Evolutionary conservation across 2,797 vertebrate genomes (phyloP).

Genomic region (Pygocentrus nattereri): DNA sequence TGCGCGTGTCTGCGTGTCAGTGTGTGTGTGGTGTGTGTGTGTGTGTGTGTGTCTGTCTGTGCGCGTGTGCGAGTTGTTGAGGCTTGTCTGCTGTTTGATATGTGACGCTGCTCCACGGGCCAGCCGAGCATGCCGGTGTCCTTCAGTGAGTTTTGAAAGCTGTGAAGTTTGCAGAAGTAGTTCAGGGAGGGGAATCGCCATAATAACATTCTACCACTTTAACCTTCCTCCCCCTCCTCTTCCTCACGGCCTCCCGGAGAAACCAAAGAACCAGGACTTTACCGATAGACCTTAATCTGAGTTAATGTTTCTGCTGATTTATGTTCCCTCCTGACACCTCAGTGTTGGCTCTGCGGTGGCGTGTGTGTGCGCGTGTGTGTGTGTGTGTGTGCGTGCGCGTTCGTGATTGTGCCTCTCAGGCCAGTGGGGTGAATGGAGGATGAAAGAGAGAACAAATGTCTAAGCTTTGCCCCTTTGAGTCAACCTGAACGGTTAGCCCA

Average conservation of each 20-base stretch:
- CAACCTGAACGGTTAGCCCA: constrained; percentile 42
- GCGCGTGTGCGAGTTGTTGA: constrained; percentile 30
- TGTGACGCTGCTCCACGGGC: constrained; percentile 46
- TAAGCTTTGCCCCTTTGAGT: constrained; percentile 5
- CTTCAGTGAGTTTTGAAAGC: constrained; percentile 66
- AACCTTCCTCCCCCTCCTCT: constrained; percentile 30
- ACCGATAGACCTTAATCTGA: constrained; percentile 16
- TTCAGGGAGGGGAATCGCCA: constrained; percentile 65
- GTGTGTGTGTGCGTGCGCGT: background rate
- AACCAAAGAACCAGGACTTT: constrained; percentile 1
- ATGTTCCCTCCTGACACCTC: constrained; percentile 28
- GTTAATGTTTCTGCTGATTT: constrained; percentile 33
- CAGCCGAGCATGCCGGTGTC: constrained; percentile 57
- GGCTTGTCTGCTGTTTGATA: constrained; percentile 59
- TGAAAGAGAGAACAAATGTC: background rate
- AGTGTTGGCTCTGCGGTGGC: background rate
- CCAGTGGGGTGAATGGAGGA: constrained; percentile 12
- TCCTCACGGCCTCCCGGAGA: constrained; percentile 45
- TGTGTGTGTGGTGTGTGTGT: background rate
- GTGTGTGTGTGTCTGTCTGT: constrained; percentile 20
- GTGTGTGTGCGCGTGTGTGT: constrained; percentile 16
- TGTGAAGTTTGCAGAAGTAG: constrained; percentile 75
- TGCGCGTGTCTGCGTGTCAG: no score
- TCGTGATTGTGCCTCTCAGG: constrained; percentile 5
- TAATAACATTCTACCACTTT: constrained; percentile 47